phyloP scores from a whole-genome alignment of 2,797 vertebrate species.

The Oreortyx pictus region DNA sequence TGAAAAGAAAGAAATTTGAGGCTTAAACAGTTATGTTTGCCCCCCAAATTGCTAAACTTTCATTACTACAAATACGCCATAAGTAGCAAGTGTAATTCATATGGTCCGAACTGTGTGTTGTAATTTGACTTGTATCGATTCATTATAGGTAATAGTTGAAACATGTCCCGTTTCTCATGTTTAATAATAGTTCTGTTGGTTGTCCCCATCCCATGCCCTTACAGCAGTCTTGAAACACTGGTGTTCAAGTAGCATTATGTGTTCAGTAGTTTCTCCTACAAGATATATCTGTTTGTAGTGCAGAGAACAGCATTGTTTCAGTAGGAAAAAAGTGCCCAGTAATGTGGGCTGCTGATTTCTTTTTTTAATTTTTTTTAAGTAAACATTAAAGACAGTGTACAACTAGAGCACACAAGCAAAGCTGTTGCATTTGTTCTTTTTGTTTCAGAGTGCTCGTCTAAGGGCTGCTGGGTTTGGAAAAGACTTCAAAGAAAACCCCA shows the following conservation, averaged over 20 bases:
- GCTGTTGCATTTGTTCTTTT: not conserved
- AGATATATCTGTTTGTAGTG: not conserved
- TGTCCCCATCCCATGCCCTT: not conserved
- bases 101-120: not conserved
- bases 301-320: not conserved
- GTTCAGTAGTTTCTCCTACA: not conserved
- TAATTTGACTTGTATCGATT: not conserved
- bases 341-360: not conserved
- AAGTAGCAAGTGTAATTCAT: not conserved
- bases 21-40: not conserved
- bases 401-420: not conserved
- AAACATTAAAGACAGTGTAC: not conserved
- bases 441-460: slow-evolving; percentile 92
- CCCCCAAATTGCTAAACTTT: not conserved
- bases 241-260: not conserved
- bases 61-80: not conserved
- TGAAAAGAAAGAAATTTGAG: not conserved
- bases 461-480: slow-evolving; percentile 96
- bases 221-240: not conserved
- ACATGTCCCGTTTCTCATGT: not conserved
- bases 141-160: not conserved
- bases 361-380: not conserved
- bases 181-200: not conserved
- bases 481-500: slow-evolving; percentile 99
- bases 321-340: not conserved